These are phyloP conservation scores for Conus canariensis DNA, from an alignment of 2,888 invertebrate species.

Conservation along the genomic window DNA sequence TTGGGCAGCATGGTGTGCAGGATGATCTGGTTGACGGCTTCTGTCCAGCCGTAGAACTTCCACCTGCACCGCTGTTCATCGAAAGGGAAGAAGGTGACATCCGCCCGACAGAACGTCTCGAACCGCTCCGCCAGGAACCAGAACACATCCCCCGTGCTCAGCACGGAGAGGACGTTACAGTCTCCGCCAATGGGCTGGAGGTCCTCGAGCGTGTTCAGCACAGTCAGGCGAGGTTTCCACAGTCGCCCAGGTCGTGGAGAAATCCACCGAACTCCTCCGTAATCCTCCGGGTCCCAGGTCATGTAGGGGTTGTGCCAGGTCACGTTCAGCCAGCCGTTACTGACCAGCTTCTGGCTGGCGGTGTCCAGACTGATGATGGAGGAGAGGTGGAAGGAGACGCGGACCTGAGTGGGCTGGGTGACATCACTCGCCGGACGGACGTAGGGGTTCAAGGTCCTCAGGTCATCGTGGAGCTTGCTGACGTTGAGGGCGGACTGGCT, in stretches of 20 bases:
- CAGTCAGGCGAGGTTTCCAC: slow-evolving; percentile 18
- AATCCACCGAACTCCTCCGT: not conserved
- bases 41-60: not conserved
- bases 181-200: slow-evolving; percentile 28
- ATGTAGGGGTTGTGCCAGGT: slow-evolving; percentile 17
- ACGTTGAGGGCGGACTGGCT: slow-evolving; percentile 25
- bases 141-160: not conserved
- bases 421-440: slow-evolving; percentile 14
- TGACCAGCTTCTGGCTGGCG: slow-evolving; percentile 21
- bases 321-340: slow-evolving; percentile 33
- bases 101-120: slow-evolving; percentile 23
- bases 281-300: not conserved
- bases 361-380: slow-evolving; percentile 32
- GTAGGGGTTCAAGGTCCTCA: not conserved
- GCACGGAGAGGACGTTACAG: not conserved
- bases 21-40: not conserved
- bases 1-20: not conserved
- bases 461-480: slow-evolving; percentile 9
- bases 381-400: slow-evolving; percentile 24
- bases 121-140: slow-evolving; percentile 22
- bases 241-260: not conserved
- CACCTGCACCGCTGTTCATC: slow-evolving; percentile 25
- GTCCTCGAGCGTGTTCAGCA: slow-evolving; percentile 29
- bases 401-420: not conserved
- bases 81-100: slow-evolving; percentile 30